phyloP scores from a whole-genome alignment of 2,113 vertebrate species.

The Sphaerodactylus townsendi region DNA sequence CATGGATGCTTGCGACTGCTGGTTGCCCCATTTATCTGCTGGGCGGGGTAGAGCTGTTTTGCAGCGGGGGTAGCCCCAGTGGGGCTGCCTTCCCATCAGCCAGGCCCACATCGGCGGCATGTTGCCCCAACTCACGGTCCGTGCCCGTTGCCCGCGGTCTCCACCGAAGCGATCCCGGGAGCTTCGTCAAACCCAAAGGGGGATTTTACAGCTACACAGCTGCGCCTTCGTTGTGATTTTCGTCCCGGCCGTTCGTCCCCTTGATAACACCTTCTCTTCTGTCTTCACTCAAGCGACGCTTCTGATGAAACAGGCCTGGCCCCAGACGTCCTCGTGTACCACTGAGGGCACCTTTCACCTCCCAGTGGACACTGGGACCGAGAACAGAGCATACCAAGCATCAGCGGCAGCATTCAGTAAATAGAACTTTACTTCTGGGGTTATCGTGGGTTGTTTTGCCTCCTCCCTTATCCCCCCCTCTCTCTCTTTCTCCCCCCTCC shows the following conservation, averaged over 20 bases:
- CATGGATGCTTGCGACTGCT: not conserved
- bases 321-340: constrained; percentile 86
- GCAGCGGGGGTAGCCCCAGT: no score
- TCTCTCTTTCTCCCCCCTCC: constrained; percentile 3
- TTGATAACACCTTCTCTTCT: constrained; percentile 76
- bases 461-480: not conserved
- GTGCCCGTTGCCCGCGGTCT: not conserved
- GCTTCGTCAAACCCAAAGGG: not conserved
- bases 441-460: not conserved
- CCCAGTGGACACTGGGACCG: constrained; percentile 87
- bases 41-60: not conserved
- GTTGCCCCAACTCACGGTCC: not conserved
- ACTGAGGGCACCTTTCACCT: constrained; percentile 90
- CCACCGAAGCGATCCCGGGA: not conserved
- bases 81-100: no score
- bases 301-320: constrained; percentile 93
- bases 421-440: constrained; percentile 67
- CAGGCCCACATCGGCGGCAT: no score
- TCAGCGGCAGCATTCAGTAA: constrained; percentile 92
- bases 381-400: constrained; percentile 89
- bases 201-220: rapidly evolving
- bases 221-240: not conserved
- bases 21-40: not conserved
- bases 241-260: constrained; percentile 39
- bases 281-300: constrained; percentile 83